Base-by-base conservation (phyloP, 2,113 vertebrate species). In the Bubo scandiacus region DNA sequence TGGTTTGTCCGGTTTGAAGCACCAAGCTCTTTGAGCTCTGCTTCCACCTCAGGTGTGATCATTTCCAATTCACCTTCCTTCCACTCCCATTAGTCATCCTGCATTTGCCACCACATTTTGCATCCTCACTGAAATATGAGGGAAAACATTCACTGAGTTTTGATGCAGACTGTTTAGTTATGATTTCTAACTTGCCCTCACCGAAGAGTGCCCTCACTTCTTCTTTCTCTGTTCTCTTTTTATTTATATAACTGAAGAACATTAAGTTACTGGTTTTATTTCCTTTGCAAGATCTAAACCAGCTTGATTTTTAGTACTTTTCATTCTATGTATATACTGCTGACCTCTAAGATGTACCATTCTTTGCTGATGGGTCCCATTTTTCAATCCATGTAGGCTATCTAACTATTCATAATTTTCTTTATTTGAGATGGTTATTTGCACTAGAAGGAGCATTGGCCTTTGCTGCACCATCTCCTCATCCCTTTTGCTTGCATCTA, bases 201-300 rank as follows among this genome's bases (percentile, higher is more conserved):
- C 30, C 1, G 0, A 49, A 81, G 22, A 91, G 25, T 5, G 4
- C 26, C 70, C 66, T 54, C 81, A 90, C 92, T 95, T 96, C 93
- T 95, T 78, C 90, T 96, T 96, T 95, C 81, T 92, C 54, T 82
- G 70, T 91, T 95, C 87, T 91, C 30, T 87, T 93, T 57, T 93
- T 77, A 62, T 95, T 92, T 88, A n/a, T 86, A 4, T 51, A 77
- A 66, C 81, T 51, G 38, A 93, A 91, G 70, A 80, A 71, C 0
- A 0, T 67, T 90, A 77, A 52, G 51, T 81, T 74, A 32, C 81
- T 89, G 68, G 12, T 81, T 81, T 89, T 91, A 91, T 95, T 94
- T 94, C 91, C 89, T 91, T 75, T 34, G 9, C 30, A 17, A 89
- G 81, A 59, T 87, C 65, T 68, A 52, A 94, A 79, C 10, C 26